These are phyloP conservation scores for Hapalemur alaotrensis DNA, from an alignment of 2,797 vertebrate genomes.

Conservation along the genomic window DNA sequence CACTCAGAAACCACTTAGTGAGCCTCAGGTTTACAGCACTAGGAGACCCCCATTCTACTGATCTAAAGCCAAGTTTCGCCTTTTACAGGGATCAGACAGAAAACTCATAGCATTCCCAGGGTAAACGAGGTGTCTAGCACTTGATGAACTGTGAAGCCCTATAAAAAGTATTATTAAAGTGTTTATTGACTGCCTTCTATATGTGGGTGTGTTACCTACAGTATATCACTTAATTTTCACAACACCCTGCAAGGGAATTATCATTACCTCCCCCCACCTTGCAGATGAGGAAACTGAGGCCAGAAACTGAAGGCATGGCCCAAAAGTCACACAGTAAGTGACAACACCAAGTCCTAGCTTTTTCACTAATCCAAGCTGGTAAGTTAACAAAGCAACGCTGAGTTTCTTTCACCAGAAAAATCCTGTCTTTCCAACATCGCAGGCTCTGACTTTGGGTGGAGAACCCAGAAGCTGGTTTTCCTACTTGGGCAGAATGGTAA, in stretches of 20 bases:
- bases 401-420: conserved; percentile 21
- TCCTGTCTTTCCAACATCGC: neutral
- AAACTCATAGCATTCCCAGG: conserved; percentile 12
- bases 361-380: neutral
- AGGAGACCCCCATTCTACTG: neutral
- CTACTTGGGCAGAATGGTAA: neutral
- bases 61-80: conserved; percentile 34
- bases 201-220: neutral
- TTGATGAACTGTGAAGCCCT: conserved; percentile 48
- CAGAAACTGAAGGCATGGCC: neutral
- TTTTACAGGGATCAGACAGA: conserved; percentile 29
- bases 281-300: conserved; percentile 10
- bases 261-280: neutral
- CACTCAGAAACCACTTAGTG: conserved; percentile 49
- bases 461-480: neutral
- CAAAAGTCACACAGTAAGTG: neutral
- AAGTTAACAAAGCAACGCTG: conserved; percentile 38
- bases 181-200: conserved; percentile 26
- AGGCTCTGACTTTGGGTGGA: neutral
- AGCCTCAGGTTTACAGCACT: neutral
- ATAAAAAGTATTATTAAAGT: conserved; percentile 64
- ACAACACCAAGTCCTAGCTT: conserved; percentile 24
- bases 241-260: neutral
- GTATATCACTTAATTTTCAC: neutral
- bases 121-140: conserved; percentile 60